Conservation (phyloP, 2,888 invertebrate genomes). For the Caenorhabditis auriculariae region DNA sequence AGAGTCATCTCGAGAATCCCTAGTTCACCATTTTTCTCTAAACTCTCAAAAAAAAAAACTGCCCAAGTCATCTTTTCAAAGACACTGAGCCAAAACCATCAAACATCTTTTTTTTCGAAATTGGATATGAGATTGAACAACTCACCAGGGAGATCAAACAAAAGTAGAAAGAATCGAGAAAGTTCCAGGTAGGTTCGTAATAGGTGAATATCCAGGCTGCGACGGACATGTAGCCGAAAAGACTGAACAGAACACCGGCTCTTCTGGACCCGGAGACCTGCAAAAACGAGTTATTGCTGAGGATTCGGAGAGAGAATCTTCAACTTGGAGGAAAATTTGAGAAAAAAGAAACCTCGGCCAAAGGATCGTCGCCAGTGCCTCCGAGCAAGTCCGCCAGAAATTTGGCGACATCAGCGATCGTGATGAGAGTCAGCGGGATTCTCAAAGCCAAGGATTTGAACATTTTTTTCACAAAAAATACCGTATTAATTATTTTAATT, state of each 20-base stretch:
- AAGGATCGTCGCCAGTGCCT: constrained; percentile 24
- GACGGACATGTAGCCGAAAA: constrained; percentile 55
- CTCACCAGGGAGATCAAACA: constrained; percentile 59
- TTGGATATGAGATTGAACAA: not conserved
- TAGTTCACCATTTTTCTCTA: not conserved
- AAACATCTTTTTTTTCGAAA: not conserved
- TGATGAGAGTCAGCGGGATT: constrained; percentile 61
- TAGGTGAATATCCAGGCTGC: constrained; percentile 48
- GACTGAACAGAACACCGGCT: constrained; percentile 41
- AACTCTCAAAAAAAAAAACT: not conserved
- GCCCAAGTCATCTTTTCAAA: not conserved
- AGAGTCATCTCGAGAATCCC: too few species aligned
- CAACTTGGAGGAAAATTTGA: too few species aligned
- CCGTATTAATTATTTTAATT: not conserved
- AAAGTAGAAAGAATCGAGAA: constrained; percentile 60
- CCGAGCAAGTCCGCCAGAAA: constrained; percentile 54
- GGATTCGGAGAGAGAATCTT: too few species aligned
- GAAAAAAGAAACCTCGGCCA: constrained; percentile 19
- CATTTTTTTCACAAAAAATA: not conserved
- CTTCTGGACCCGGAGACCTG: constrained; percentile 18
- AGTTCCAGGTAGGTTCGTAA: constrained; percentile 53
- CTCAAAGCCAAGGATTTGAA: constrained; percentile 26
- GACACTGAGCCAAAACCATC: not conserved
- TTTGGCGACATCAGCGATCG: constrained; percentile 61
- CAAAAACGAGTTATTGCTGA: not conserved